Evolutionary conservation across 1,140 invertebrate species (phyloP), one percentile per base, ranked within the genome.

Genomic region (Listronotus oregonensis): DNA sequence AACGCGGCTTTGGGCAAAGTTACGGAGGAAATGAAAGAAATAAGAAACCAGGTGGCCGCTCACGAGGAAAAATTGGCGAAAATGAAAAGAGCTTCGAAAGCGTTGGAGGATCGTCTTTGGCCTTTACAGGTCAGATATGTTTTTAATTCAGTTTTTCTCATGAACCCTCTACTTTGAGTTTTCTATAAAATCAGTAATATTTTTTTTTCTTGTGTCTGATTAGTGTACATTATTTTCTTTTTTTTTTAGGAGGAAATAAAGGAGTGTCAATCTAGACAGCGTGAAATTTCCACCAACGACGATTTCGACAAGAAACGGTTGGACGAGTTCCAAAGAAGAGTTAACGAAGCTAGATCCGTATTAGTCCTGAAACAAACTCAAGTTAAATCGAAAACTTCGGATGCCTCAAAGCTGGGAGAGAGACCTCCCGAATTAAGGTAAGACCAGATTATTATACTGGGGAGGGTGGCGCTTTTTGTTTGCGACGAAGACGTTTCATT

Each of bases 201-300:
- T 5, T 27, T 3, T 3, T 27, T 27, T 27, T 27, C 1, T 27
- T 27, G 1, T 27, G 21, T 27, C 5, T 27, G 21, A 1, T 5
- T 27, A n/a, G 1, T 27, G 21, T 27, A 27, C 21, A 27, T 27
- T 27, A 27, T 49, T 47, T 7, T 9, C 18, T 17, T 40, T 62
- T 51, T 17, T 50, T 57, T 67, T 65, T 18, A 83, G 79, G 75
- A 80, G 27, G 66, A 78, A 70, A 79, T 83, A 60, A 69, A 56
- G 43, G 67, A 78, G 15, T 32, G 77, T 0, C 62, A 70, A 42
- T 71, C 73, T 4, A 65, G 78, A 46, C 76, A 75, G 40, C 73
- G 77, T 12, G 70, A 70, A 67, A 46, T 72, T 37, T 55, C 68
- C 2, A 71, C 69, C 1, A 67, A 65, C 44, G 60, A 64, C 12